Evolutionary conservation across 2,888 invertebrate species (phyloP).

Genomic region (Acholoe squamosa): DNA sequence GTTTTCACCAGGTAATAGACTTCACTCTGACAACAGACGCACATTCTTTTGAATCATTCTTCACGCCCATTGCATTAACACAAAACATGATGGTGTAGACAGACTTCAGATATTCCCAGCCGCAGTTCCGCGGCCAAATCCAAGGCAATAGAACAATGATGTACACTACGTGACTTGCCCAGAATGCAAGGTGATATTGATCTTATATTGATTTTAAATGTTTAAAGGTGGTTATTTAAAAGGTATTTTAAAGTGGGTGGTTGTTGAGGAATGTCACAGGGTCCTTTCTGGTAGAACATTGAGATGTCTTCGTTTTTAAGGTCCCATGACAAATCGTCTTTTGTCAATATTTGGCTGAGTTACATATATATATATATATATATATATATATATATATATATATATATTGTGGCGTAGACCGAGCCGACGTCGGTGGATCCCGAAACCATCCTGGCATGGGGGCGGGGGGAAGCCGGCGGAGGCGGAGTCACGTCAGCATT

Average conservation of each 20-base stretch:
- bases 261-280: too few relatives aligned
- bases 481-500: too few relatives aligned
- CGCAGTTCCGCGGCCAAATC: not conserved
- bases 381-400: too few relatives aligned
- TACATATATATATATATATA: too few relatives aligned
- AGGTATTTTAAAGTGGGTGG: not conserved
- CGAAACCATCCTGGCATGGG: too few relatives aligned
- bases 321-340: too few relatives aligned
- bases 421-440: too few relatives aligned
- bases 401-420: too few relatives aligned
- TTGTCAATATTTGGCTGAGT: too few relatives aligned
- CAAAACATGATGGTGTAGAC: not conserved
- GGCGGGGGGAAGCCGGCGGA: too few relatives aligned
- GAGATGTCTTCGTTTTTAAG: too few relatives aligned
- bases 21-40: not conserved
- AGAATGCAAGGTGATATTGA: not conserved
- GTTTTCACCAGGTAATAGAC: constrained; percentile 5
- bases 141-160: not conserved
- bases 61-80: not conserved
- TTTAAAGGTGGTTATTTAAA: not conserved
- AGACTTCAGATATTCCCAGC: not conserved
- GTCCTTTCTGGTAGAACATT: too few relatives aligned
- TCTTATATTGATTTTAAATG: not conserved
- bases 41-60: not conserved
- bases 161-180: not conserved